Base-by-base conservation (phyloP, 1,140 invertebrate species). In the Drosophila funebris region DNA sequence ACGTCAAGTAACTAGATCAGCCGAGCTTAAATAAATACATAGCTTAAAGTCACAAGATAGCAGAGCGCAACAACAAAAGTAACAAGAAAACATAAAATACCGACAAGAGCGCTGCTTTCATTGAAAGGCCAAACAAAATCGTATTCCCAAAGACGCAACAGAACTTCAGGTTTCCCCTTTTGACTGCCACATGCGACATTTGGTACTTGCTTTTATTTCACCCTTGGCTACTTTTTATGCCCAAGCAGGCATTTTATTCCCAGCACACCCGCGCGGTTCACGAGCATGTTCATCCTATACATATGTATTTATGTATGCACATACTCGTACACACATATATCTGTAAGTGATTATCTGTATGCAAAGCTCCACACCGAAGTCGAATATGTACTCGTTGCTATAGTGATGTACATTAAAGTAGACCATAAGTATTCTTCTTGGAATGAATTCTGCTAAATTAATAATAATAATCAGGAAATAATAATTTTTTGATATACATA, bases 181-280 rank as follows among this genome's bases (percentile, higher is more conserved):
- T 63, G 54, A 69, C 68, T 74, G 58, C 67, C 66, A 61, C 68
- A 69, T 77, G 63, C 58, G 72, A 57, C 75, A 66, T 43, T 73
- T 73, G 68, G 72, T 78, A 56, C 77, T 87, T 77, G 69, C 83
- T 82, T 88, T 87, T 87, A 85, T 85, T 87, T 82, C 82, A 85
- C 83, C 83, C 83, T 73, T 61, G 82, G 66, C 85, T 81, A 87
- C 74, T 84, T 81, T 74, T 87, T 82, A 87, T 78, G 76, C 74
- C 82, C 70, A 67, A 61, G 69, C 69, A 75, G 56, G 62, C 66
- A 63, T 73, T 73, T 74, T 75, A 87, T 82, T 87, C 82, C 82
- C 83, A 82, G 60, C 64, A 68, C 81, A 85, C 29, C 37, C 62
- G 46, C 29, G 18, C 31, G 46, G 33, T 11, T 46, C 20, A 58